A percentile compares a stretch with the other conserved stretches of the same genome.
These are phyloP conservation scores for Pentamera pediparva DNA, from an alignment of 53 echinoderm and acorn worm genomes.

Conservation along the genomic window DNA sequence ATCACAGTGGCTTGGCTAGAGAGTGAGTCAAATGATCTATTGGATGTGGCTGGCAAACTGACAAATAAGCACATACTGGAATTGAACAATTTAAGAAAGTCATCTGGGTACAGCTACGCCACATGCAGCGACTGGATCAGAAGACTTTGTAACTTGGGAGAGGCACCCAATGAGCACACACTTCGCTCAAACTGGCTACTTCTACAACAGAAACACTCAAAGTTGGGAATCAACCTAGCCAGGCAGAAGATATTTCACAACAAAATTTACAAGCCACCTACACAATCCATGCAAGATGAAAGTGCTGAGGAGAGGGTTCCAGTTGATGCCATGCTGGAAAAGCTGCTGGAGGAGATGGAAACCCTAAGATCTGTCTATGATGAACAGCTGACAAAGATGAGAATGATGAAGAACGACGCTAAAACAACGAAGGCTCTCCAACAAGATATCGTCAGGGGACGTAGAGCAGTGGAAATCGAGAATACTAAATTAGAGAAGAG, in stretches of 20 bases:
- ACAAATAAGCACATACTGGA: neutral
- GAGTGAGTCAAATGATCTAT: neutral
- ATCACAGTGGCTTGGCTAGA: neutral
- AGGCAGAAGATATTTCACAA: neutral
- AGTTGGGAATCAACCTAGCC: neutral
- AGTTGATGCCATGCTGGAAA: neutral
- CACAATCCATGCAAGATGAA: neutral
- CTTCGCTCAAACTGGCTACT: conserved; percentile 6
- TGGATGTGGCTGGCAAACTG: neutral
- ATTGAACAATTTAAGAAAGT: neutral
- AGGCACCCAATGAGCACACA: conserved; percentile 15
- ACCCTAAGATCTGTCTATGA: neutral
- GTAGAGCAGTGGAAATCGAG: neutral
- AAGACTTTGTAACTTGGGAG: conserved; percentile 5
- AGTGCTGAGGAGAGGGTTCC: neutral
- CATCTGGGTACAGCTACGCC: neutral
- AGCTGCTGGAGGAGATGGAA: neutral
- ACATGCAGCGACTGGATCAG: neutral
- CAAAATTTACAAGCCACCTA: conserved; percentile 5
- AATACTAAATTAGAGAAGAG: neutral
- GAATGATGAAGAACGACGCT: neutral
- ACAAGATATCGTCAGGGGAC: neutral
- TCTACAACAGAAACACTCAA: neutral
- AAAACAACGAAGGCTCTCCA: neutral
- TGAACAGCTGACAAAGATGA: neutral